phyloP scores from a whole-genome alignment of 1,140 invertebrate species.

The Drosophila takahashii region DNA sequence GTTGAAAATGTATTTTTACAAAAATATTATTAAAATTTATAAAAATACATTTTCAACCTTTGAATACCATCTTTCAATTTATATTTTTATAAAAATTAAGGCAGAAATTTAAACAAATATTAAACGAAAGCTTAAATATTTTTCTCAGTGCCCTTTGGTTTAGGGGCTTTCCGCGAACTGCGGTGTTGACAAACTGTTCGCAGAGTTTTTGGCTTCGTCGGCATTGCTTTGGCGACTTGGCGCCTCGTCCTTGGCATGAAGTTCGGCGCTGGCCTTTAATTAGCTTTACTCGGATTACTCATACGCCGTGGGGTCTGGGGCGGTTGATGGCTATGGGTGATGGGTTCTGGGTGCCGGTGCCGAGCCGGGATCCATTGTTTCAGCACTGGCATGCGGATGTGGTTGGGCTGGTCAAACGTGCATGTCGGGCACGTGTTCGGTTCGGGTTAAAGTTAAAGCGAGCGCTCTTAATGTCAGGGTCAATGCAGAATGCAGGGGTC shows the following conservation, averaged over 20 bases:
- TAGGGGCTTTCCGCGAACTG: conserved; percentile 18
- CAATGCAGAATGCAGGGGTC: conserved; percentile 62
- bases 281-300: conserved; percentile 76
- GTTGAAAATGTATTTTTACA: no score
- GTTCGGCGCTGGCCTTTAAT: conserved; percentile 75
- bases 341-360: not conserved
- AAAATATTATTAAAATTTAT: no score
- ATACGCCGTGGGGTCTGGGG: conserved; percentile 47
- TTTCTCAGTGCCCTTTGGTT: conserved; percentile 11
- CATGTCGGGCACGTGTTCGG: conserved; percentile 73
- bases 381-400: conserved; percentile 43
- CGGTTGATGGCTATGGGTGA: not conserved
- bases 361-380: conserved; percentile 58
- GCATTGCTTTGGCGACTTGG: conserved; percentile 50
- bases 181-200: conserved; percentile 70
- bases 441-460: conserved; percentile 57
- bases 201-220: conserved; percentile 47
- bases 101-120: no score
- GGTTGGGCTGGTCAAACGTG: conserved; percentile 69
- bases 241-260: conserved; percentile 65
- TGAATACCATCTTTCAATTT: no score
- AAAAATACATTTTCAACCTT: no score
- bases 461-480: conserved; percentile 73
- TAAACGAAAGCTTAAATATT: not conserved
- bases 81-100: no score